Evolutionary conservation across 2,113 vertebrate species (phyloP).

Genomic region (Salvelinus alpinus): DNA sequence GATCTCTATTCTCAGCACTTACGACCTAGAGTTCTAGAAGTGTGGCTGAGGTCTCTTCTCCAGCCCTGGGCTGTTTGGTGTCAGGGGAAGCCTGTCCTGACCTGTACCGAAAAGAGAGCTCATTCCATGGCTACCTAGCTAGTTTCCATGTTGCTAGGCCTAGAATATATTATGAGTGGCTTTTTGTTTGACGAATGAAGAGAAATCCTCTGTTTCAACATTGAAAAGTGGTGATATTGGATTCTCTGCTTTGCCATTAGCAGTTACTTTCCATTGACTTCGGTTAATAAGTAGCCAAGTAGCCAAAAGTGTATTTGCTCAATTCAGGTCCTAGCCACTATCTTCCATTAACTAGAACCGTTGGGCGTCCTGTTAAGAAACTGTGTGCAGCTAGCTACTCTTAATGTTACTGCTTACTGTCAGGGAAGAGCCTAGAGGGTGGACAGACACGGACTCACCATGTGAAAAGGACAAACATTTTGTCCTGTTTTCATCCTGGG

Average conservation of each 20-base stretch:
- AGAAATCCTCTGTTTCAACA: not conserved
- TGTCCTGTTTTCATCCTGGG: not conserved
- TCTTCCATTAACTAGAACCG: not conserved
- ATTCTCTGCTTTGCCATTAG: conserved; percentile 29
- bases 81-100: conserved; percentile 27
- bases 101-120: not conserved
- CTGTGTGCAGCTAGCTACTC: not conserved
- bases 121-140: no score
- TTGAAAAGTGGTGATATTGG: conserved; percentile 12
- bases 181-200: conserved; percentile 31
- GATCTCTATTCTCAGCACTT: no score
- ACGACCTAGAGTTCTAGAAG: conserved; percentile 2
- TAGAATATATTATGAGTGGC: conserved; percentile 14
- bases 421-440: not conserved
- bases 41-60: not conserved
- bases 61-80: conserved; percentile 1
- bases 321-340: conserved; percentile 7
- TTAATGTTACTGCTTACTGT: not conserved
- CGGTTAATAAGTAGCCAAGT: conserved; percentile 51
- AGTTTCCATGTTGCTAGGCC: not conserved
- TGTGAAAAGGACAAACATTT: not conserved
- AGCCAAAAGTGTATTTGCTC: conserved; percentile 19
- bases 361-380: not conserved
- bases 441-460: not conserved
- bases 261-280: conserved; percentile 28